Conservation (phyloP, 1,140 invertebrate genomes). For the Ceratoteleas bidentatus region DNA sequence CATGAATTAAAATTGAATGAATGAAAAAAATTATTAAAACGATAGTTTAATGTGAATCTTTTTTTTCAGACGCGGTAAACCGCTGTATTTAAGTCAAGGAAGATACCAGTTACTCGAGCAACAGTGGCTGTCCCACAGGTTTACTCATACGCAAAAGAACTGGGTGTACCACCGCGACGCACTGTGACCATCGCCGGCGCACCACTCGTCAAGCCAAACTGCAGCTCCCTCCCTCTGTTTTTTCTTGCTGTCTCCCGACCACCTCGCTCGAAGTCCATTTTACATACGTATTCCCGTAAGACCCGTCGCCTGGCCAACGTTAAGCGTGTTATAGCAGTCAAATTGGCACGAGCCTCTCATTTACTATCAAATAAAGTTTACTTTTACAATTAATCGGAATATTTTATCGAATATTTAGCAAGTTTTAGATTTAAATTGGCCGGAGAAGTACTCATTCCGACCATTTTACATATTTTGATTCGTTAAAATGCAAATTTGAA, state of each 20-base stretch:
- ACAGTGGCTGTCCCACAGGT: slow-evolving; percentile 97
- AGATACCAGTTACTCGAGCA: slow-evolving; percentile 94
- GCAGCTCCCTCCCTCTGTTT: not conserved
- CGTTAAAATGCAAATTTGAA: no score
- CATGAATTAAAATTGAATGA: no score
- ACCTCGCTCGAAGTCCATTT: slow-evolving; percentile 56
- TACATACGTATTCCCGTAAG: slow-evolving; percentile 66
- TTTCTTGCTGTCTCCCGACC: slow-evolving; percentile 13
- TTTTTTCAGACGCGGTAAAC: slow-evolving; percentile 93
- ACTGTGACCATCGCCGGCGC: slow-evolving; percentile 82
- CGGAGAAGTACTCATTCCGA: no score
- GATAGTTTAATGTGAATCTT: slow-evolving; percentile 10
- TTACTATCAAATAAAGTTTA: no score
- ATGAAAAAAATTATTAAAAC: no score
- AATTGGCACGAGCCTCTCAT: no score
- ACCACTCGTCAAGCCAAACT: slow-evolving; percentile 56
- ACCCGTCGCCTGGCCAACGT: slow-evolving; percentile 70
- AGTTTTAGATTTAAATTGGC: no score
- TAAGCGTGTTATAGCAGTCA: slow-evolving; percentile 30
- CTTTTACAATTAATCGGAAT: no score
- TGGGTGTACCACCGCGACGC: slow-evolving; percentile 95
- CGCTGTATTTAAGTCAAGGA: slow-evolving; percentile 94
- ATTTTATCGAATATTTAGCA: no score
- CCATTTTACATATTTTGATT: no score
- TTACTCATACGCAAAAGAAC: slow-evolving; percentile 94